Conservation (phyloP, 2,888 invertebrate species). For the Meta bourneti region DNA sequence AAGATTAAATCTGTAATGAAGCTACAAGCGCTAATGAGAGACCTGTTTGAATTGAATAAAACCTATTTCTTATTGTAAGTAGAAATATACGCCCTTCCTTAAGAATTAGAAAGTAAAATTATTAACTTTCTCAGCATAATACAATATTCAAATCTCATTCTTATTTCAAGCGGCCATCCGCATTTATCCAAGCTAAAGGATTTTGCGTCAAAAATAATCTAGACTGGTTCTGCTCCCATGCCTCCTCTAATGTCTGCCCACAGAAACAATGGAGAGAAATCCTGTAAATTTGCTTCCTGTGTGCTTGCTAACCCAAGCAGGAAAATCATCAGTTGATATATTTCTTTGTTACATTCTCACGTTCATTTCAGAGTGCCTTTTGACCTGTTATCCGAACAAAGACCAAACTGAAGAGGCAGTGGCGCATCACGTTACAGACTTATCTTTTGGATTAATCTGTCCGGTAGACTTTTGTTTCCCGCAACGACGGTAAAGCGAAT, state of each 20-base stretch:
- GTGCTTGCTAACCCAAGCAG: conserved; percentile 12
- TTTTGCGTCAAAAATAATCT: not conserved
- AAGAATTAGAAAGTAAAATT: too few relatives aligned
- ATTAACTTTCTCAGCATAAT: too few relatives aligned
- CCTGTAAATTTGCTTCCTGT: conserved; percentile 22
- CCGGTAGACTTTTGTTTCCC: not conserved
- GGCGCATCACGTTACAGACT: conserved; percentile 8
- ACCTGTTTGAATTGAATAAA: too few relatives aligned
- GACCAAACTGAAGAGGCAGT: not conserved
- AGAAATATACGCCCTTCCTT: too few relatives aligned
- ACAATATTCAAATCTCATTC: too few relatives aligned
- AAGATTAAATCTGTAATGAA: too few relatives aligned
- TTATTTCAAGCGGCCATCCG: too few relatives aligned
- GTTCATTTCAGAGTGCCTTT: conserved; percentile 2
- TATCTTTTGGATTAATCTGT: not conserved
- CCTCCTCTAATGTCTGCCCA: not conserved
- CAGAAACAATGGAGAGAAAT: conserved; percentile 17
- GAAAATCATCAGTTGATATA: conserved; percentile 15
- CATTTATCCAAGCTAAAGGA: too few relatives aligned
- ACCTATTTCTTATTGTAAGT: too few relatives aligned
- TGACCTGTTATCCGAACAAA: conserved; percentile 44
- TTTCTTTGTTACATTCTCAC: conserved; percentile 27
- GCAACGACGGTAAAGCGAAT: not conserved
- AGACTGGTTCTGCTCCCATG: not conserved
- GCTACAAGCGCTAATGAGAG: too few relatives aligned